A percentile compares a stretch with the other conserved stretches of the same genome.
Conservation (phyloP, 2,888 invertebrate species). For the Limnephilus marmoratus region DNA sequence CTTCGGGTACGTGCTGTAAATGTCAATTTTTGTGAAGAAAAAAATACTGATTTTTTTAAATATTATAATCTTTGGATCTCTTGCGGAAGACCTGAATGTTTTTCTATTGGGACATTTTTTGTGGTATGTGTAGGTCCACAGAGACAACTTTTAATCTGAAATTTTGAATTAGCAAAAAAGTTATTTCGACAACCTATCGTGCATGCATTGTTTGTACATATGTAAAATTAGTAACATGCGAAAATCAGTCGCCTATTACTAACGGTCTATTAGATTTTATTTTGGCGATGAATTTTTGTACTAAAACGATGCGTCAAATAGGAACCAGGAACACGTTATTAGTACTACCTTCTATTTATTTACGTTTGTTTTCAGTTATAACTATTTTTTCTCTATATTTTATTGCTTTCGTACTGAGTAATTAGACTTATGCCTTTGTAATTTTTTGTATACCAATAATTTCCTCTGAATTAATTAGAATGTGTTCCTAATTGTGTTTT, state of each 20-base stretch:
- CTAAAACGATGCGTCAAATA: not conserved
- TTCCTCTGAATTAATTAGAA: not conserved
- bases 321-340: not conserved
- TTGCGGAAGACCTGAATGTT: too few species aligned
- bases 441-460: not conserved
- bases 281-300: not conserved
- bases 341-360: not conserved
- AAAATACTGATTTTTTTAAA: too few species aligned
- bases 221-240: not conserved
- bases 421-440: not conserved
- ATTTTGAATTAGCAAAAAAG: too few species aligned
- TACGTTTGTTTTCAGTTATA: not conserved
- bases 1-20: too few species aligned
- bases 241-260: not conserved
- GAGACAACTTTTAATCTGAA: too few species aligned
- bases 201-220: too few species aligned
- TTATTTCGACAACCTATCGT: too few species aligned
- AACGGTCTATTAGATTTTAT: not conserved
- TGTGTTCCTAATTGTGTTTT: not conserved
- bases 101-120: too few species aligned
- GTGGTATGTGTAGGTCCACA: too few species aligned
- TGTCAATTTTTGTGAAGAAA: too few species aligned
- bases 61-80: too few species aligned
- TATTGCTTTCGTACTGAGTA: conserved; percentile 40
- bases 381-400: not conserved